Evolutionary conservation across 2,113 vertebrate genomes (phyloP), one percentile per base, ranked within the genome.

Genomic region (Rhinolophus ferrumequinum): DNA sequence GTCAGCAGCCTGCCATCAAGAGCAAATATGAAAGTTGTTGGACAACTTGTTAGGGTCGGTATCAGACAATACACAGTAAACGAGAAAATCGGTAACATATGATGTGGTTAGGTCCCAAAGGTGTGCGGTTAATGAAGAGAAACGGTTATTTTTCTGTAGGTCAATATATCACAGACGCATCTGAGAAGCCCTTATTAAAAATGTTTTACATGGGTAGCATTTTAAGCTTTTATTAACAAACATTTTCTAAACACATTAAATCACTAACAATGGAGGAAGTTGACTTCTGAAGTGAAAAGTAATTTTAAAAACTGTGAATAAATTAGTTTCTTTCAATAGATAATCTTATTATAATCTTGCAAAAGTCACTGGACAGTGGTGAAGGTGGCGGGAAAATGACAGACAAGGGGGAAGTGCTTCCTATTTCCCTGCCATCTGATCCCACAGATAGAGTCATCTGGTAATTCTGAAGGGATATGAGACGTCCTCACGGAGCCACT

Each of bases 1-100:
- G 16, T 54, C 16, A 54, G 8, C n/a, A 70, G 8, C 0, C 4
- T 47, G 47, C 5, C 5, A 15, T 7, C 0, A 1, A 41, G 35
- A 72, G 19, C 41, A 87, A 92, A 66, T 14, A 18, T 18, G 3
- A 19, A 54, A 6, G 76, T 16, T 38, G 6, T 28, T 35, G n/a
- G 21, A 54, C 9, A 58, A 30, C 7, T 38, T 9, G 12, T 41
- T 33, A n/a, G 19, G 9, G 18, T 11, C 1, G 41, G 5, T 24
- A 52, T 24, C 7, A 28, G 77, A 58, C 1, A 38, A 35, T 35
- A 41, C 3, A 2, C 3, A 50, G 9, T 38, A 62, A 83, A 67
- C 0, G 12, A 83, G 33, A 84, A 54, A 81, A 93, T 0, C 41
- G 19, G 19, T 91, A 77, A 41, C 3, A 0, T 58, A 8, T 5